phyloP scores from a whole-genome alignment of 2,113 vertebrate genomes.

The Manacus vitellinus region DNA sequence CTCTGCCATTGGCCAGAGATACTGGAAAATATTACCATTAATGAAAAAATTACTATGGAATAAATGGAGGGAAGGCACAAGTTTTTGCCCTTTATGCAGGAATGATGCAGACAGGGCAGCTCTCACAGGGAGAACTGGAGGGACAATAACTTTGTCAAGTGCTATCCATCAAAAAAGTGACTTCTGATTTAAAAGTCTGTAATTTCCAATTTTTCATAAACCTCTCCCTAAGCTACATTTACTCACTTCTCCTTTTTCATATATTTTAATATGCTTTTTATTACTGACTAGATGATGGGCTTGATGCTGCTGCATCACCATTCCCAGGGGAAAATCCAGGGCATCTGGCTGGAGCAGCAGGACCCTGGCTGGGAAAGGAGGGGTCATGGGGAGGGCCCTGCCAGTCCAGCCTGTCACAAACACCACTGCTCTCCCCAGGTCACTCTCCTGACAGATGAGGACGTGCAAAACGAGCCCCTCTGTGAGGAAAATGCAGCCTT shows the following conservation, averaged over 20 bases:
- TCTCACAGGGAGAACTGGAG: neutral
- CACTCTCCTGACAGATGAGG: neutral
- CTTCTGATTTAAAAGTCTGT: neutral
- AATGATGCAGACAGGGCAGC: neutral
- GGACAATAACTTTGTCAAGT: neutral
- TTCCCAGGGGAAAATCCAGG: neutral
- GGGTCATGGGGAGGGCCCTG: neutral
- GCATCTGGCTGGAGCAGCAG: neutral
- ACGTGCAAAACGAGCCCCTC: neutral
- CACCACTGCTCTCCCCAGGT: neutral
- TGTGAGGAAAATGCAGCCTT: accelerated
- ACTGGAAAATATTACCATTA: neutral
- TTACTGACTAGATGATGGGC: neutral
- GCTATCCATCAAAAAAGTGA: neutral
- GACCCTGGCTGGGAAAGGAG: neutral
- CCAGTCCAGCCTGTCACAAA: neutral
- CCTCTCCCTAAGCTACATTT: neutral
- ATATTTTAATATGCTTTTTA: neutral
- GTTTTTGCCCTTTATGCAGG: neutral
- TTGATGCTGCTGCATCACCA: neutral
- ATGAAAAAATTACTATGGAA: neutral
- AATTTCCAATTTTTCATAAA: neutral
- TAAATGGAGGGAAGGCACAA: neutral
- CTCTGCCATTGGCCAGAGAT: neutral
- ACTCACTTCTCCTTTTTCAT: accelerated